A percentile compares a stretch with the other conserved stretches of the same genome.
Conservation (phyloP, 2,113 vertebrate genomes). For the Pontoporia blainvillei region DNA sequence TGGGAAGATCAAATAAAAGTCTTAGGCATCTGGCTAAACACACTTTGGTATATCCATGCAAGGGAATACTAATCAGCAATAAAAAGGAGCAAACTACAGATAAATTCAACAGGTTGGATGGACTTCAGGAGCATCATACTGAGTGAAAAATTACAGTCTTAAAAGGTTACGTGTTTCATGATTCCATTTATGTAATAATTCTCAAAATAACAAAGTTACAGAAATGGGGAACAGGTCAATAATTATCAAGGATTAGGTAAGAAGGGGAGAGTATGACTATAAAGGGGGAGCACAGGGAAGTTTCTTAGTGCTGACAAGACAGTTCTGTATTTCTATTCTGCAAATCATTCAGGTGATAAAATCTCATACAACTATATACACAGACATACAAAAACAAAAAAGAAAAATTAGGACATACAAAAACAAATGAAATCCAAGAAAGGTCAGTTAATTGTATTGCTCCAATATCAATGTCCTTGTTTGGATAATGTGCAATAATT, state of each 20-base stretch:
- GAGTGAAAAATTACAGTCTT: neutral
- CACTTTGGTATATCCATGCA: neutral
- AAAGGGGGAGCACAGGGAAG: fast-evolving
- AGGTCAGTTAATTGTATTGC: neutral
- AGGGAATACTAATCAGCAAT: neutral
- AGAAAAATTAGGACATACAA: neutral
- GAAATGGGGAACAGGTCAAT: neutral
- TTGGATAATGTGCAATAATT: neutral
- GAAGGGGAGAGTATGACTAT: neutral
- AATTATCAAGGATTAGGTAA: neutral
- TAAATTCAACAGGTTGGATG: neutral
- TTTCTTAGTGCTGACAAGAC: neutral
- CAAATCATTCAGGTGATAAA: neutral
- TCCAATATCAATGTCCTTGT: neutral
- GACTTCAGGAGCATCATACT: neutral
- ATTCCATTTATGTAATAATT: neutral
- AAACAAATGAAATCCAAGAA: neutral
- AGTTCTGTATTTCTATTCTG: neutral
- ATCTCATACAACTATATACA: neutral
- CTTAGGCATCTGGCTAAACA: neutral
- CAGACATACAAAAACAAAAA: neutral
- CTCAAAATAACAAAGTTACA: neutral
- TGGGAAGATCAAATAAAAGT: neutral
- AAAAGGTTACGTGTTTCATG: neutral
- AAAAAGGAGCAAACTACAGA: neutral